Evolutionary conservation across 2,113 vertebrate species (phyloP), one percentile per base, ranked within the genome.

Genomic region (Pelvicachromis taeniatus): DNA sequence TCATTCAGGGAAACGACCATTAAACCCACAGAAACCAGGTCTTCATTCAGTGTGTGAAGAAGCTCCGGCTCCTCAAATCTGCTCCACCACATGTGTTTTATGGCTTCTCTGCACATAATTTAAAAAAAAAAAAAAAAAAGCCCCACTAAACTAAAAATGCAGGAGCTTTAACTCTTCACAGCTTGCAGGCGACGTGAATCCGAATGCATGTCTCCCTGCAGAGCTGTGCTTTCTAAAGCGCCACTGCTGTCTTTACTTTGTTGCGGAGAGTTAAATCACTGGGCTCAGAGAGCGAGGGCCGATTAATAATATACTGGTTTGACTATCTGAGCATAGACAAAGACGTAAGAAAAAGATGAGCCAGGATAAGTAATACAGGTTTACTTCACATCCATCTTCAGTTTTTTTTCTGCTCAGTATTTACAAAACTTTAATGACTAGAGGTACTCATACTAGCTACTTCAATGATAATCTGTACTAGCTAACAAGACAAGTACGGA

Each of bases 371-470:
- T 84, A 83, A 88, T 88, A 93, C 86, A 87, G 40, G 59, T 90
- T 90, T 85, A 94, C 93, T 93, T 93, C 90, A 95, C 91, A 89
- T 90, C 85, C 87, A 89, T 87, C 83, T 87, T 92, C 85, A 85
- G 63, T 80, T 91, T 92, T 77, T 77, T 93, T 81, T 86, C 83
- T 88, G 85, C 73, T 92, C 89, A 88, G 81, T 94, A 95, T 95
- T 93, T 94, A 94, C 94, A 95, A 95, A 95, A 94, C 93, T 92
- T 94, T 84, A 91, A 92, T 92, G 90, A 94, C 93, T 94, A 95
- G 91, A 93, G 90, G 93, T 95, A 95, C 94, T 93, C 61, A 85
- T 92, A 95, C 92, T 91, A 94, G 84, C 94, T 96, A 96, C 93
- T 94, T 95, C 86, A 88, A 93, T 91, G 91, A 92, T 93, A 91